Conservation (phyloP, 1,140 invertebrate species). For the Hyles vespertilio region DNA sequence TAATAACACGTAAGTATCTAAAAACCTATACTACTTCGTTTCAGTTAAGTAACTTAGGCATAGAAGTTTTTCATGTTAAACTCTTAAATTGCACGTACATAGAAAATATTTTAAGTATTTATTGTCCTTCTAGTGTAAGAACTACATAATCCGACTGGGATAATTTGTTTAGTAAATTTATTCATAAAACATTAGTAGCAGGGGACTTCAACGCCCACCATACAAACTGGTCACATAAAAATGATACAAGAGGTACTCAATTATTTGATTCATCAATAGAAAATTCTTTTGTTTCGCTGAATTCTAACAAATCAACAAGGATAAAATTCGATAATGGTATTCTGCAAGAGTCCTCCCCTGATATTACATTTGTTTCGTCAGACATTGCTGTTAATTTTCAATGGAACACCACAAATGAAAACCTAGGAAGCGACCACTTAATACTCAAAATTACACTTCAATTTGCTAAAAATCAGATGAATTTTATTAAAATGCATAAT, state of each 20-base stretch:
- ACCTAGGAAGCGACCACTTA: no score
- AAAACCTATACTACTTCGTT: background rate
- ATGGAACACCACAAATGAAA: no score
- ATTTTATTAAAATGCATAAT: no score
- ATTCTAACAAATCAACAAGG: no score
- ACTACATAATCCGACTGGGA: background rate
- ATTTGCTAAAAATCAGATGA: no score
- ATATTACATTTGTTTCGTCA: background rate
- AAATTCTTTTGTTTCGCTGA: no score
- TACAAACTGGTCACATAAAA: background rate
- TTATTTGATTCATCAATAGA: no score
- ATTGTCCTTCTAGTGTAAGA: background rate
- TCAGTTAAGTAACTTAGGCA: background rate
- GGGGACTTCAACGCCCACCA: constrained; percentile 1
- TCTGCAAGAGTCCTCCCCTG: background rate
- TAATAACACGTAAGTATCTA: background rate
- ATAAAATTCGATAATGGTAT: no score
- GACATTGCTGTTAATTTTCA: no score
- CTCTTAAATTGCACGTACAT: background rate
- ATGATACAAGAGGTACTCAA: no score
- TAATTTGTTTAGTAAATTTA: background rate
- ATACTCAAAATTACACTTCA: no score
- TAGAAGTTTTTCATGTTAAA: background rate
- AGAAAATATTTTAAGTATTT: background rate
- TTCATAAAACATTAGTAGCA: background rate